Evolutionary conservation across 2,888 invertebrate genomes (phyloP), one percentile per base, ranked within the genome.

Genomic region (Augochlorella aurata): DNA sequence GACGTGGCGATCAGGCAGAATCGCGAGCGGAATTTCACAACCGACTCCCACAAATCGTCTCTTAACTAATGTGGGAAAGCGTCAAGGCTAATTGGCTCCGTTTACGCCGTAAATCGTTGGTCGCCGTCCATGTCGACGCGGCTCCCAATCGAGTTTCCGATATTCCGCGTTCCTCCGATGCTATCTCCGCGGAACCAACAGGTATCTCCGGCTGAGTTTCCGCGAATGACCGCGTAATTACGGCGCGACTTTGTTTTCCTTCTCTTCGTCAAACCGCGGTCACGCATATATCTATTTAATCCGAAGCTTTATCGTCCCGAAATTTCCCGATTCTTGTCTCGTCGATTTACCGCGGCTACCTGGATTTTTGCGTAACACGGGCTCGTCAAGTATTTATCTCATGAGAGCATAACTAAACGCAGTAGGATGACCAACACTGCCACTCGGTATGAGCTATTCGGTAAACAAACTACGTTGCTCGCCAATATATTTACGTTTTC

Each of bases 1-100:
- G 83, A 86, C 74, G 74, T 74, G 44, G 78, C 44, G 52, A 85
- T 89, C 74, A 61, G 12, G 72, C 84, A 68, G 84, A 83, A 88
- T 87, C 80, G 75, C 77, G 73, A 78, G 79, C 78, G 81, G 79
- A 89, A 90, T 89, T 90, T 89, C 89, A 82, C 81, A 89, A 90
- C 82, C 76, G 47, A 76, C 85, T 50, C 75, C 76, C 84, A 75
- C 85, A 65, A 63, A 74, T 71, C 82, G 74, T 0, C 50, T 12
- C 54, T 66, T 82, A 86, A 89, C 82, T 91, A 88, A 91, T 89
- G 90, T 89, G 90, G 85, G 91, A 91, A 91, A 90, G 78, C 83
- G 78, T 77, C 81, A 87, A 88, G 87, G 86, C 81, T 90, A 90
- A 90, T 90, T 86, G 85, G 58, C 67, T 29, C 73, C 82, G 70